phyloP scores from a whole-genome alignment of 2,113 vertebrate species.

The Rhipidura dahli region DNA sequence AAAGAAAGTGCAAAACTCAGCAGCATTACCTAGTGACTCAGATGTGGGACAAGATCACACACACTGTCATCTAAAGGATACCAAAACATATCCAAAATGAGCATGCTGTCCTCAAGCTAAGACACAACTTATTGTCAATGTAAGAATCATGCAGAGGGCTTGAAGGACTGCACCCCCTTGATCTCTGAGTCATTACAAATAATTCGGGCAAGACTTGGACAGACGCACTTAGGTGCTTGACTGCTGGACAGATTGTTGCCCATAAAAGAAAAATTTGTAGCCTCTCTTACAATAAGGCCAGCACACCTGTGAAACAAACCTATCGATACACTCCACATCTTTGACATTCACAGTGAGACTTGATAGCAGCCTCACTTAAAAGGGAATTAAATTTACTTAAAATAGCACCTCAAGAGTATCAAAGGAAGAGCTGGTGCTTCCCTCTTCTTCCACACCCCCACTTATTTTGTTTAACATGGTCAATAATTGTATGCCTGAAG shows the following conservation, averaged over 20 bases:
- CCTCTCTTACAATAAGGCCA: background rate
- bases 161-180: background rate
- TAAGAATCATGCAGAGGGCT: background rate
- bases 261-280: background rate
- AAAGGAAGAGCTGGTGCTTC: background rate
- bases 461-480: background rate
- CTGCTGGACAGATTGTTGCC: background rate
- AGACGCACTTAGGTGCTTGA: background rate
- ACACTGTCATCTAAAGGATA: background rate
- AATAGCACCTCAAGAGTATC: background rate
- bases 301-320: background rate
- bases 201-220: background rate
- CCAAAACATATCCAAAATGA: background rate
- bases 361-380: background rate
- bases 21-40: background rate
- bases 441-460: background rate
- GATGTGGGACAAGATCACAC: background rate
- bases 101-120: background rate
- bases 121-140: background rate
- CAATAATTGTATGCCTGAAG: slow-evolving; percentile 22
- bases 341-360: background rate
- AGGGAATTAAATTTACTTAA: background rate
- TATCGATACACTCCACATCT: background rate
- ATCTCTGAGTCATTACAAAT: background rate
- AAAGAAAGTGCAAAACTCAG: background rate